Evolutionary conservation across 92 coral and sea anemone genomes (phyloP), one percentile per base, ranked within the genome.

Genomic region (Epizoanthus scotinus): DNA sequence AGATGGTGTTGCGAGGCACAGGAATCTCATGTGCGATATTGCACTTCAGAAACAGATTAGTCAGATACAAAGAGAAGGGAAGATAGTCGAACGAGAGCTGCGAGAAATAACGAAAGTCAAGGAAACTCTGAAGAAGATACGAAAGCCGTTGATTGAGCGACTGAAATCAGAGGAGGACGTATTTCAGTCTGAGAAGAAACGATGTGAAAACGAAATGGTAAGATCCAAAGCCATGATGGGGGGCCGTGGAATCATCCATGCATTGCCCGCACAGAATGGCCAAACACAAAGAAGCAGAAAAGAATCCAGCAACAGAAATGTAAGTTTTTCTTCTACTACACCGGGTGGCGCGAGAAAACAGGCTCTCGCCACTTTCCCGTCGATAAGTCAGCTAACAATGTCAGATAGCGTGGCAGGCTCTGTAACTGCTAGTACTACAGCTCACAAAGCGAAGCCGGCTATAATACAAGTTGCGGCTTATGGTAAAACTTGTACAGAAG

Each of bases 11-110:
- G 92, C 93, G n/a, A 90, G 84, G 26, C 98, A 93, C 77, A 85
- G 95, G 27, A 95, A 95, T 36, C 77, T 71, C 15, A 91, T 89
- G 98, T 93, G 90, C 83, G 90, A 93, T n/a, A 90, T 95, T 26
- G 92, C 94, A 57, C 85, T 95, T 34, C 80, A 87, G 61, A 95
- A 95, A 63, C 90, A 92, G 73, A 89, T 95, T 27, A 75, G 70
- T 20, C 88, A 89, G 61, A 88, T 90, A 38, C 90, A 91, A 71
- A 71, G 88, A 53, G 98, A 95, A 85, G 91, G 91, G 50, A 83
- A 86, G 66, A 60, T 95, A 0, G 60, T 95, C 20, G 90, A 91
- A 59, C 83, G 78, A 80, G 98, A 95, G 75, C 91, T 95, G 20
- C 86, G 87, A 17, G 95, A 95, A 62, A 95, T 95, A 44, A 65